Base-by-base conservation (phyloP, 2,888 invertebrate genomes). In the Furcula furcula region DNA sequence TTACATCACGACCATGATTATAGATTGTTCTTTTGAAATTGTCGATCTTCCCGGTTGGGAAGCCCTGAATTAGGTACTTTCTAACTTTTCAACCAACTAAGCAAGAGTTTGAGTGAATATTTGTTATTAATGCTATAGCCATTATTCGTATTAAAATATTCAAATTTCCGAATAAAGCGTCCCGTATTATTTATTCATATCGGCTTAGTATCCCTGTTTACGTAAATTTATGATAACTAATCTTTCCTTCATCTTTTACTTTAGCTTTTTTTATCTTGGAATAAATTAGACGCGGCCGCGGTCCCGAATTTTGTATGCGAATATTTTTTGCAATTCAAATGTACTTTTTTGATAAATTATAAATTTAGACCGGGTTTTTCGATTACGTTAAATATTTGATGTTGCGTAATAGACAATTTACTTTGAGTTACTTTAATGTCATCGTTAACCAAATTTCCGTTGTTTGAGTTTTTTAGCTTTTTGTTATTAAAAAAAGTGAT, bases 171-270 rank as follows among this genome's bases (percentile, higher is more conserved):
- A 25, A 46, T 42, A 44, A 36, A 43, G 32, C 15, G 31, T 42
- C 34, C 31, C 26, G 39, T 34, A 41, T 57, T 51, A 63, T 36
- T 55, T 59, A 65, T 65, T 62, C 69, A 65, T 61, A 55, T 42
- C 39, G 34, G 23, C 26, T 36, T 54, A 40, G 51, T 53, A 50
- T 59, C 35, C 36, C 31, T 58, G 52, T 62, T 59, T 53, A 56
- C 48, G 60, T 42, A 60, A 66, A 67, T 66, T 69, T 65, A 67
- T 67, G 69, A 52, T 66, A 66, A 65, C 53, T 44, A 57, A 56
- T 60, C 61, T 21, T 64, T 65, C 54, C 22, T 31, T 52, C 54
- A 42, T 56, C 46, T 48, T 48, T 36, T 42, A 38, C 30, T 46
- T 38, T 32, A 36, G 44, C 38, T 23, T 23, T 23, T 23, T 22